Evolutionary conservation across 1,140 invertebrate species (phyloP).

Genomic region (Chelonus insularis): DNA sequence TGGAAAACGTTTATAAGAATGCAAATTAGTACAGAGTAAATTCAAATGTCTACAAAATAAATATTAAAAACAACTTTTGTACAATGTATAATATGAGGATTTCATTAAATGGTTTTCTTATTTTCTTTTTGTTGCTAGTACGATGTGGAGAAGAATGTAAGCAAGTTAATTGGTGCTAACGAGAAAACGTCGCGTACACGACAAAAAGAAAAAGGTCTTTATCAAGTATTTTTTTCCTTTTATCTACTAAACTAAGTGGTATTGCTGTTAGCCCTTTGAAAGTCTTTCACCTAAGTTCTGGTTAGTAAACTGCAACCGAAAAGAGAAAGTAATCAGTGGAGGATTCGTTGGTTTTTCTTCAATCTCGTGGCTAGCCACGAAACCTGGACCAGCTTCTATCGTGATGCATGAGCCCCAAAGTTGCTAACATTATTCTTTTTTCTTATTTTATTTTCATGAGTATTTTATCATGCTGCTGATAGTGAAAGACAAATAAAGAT

Average conservation of each 20-base stretch:
- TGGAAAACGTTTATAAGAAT: too few relatives aligned
- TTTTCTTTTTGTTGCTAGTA: neutral
- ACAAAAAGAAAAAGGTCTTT: neutral
- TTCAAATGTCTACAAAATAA: neutral
- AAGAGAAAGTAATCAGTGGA: conserved; percentile 17
- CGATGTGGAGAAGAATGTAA: neutral
- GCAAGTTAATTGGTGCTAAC: conserved; percentile 6
- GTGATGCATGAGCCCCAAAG: neutral
- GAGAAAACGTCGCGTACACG: conserved; percentile 7
- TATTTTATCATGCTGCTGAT: neutral
- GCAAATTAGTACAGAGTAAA: neutral
- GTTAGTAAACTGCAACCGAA: neutral
- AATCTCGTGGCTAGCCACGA: conserved; percentile 17
- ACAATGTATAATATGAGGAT: neutral
- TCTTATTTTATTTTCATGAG: neutral
- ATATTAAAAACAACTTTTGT: neutral
- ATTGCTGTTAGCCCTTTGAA: neutral
- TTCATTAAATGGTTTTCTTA: neutral
- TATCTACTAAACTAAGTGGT: neutral
- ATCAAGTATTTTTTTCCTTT: neutral
- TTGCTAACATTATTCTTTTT: too few relatives aligned
- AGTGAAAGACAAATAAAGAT: neutral
- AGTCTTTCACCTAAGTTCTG: neutral
- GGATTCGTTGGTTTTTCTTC: conserved; percentile 17
- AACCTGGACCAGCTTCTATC: neutral